Evolutionary conservation across 1,140 invertebrate genomes (phyloP).

Genomic region (Protaetia brevitarsis): DNA sequence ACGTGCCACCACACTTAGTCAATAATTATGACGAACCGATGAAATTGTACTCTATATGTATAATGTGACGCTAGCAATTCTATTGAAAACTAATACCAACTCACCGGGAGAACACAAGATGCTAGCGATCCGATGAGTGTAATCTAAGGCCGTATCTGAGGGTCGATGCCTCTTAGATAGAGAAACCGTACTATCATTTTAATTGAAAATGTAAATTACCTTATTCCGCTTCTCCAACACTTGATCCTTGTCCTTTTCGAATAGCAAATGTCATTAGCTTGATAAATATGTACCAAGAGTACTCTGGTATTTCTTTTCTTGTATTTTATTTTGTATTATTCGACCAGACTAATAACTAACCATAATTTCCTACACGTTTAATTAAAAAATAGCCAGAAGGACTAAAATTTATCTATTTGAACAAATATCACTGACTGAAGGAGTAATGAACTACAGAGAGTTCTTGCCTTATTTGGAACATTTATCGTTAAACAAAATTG

Average conservation of each 20-base stretch:
- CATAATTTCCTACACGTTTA: too few relatives aligned
- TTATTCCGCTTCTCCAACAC: not conserved
- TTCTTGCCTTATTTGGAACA: too few relatives aligned
- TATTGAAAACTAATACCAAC: constrained; percentile 5
- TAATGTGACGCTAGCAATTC: not conserved
- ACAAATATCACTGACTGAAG: too few relatives aligned
- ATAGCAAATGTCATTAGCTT: not conserved
- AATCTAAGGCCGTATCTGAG: not conserved
- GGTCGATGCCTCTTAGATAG: not conserved
- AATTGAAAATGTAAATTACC: constrained; percentile 16
- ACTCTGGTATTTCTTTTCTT: too few relatives aligned
- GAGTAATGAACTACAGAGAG: too few relatives aligned
- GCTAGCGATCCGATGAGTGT: not conserved
- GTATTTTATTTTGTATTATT: too few relatives aligned
- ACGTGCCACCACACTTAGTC: not conserved
- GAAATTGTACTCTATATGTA: not conserved
- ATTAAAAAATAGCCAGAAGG: too few relatives aligned
- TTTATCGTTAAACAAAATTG: too few relatives aligned
- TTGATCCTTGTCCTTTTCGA: not conserved
- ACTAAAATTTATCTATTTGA: too few relatives aligned
- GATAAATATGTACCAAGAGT: too few relatives aligned
- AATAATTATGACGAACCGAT: constrained; percentile 10
- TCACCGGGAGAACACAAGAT: not conserved
- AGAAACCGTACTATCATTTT: too few relatives aligned
- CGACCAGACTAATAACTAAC: too few relatives aligned